Evolutionary conservation across 2,797 vertebrate species (phyloP), one percentile per base, ranked within the genome.

Genomic region (Rhinella marina): DNA sequence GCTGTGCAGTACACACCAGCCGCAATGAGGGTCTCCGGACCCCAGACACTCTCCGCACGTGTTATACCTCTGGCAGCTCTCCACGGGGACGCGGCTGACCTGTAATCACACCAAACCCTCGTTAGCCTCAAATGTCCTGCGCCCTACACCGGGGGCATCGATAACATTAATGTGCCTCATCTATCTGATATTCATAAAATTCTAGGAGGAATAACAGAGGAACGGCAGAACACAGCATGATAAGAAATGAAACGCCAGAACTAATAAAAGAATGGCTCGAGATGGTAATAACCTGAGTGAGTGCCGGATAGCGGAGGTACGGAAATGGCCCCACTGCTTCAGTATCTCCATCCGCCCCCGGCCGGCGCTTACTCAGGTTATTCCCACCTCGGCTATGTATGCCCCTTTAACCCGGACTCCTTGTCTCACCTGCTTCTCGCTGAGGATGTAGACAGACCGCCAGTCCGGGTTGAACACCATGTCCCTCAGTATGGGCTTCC

Each of bases 381-480:
- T 41, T 41, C 41, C 41, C 4, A 41, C 41, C 41, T 41, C 41
- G 41, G 41, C 41, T 6, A 41, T 41, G 41, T 5, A 41, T 6
- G 41, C 41, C 41, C 32, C 41, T 41, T 41, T 41, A 54, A 19
- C 23, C n/a, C 2, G 66, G 66, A 7, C 2, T 70, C 11, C 8
- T n/a, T 11, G 6, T 25, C 91, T 92, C 91, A 98, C 97, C 96
- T 98, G 96, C 93, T 94, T 95, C 90, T 97, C 96, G 76, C 97
- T 97, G 90, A 98, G 96, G 90, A 98, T 93, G 92, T 97, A 98
- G 92, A 98, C 96, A 92, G 95, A 94, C 88, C 90, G 94, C 85
- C 96, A 94, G 92, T 98, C 97, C 0, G 97, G 97, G 90, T 96
- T 97, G 91, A 98, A 96, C 84, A 96, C 95, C 94, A 98, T 95